A percentile compares a stretch with the other conserved stretches of the same genome.
phyloP scores from a whole-genome alignment of 2,113 vertebrate genomes.

The Lagopus leucura region DNA sequence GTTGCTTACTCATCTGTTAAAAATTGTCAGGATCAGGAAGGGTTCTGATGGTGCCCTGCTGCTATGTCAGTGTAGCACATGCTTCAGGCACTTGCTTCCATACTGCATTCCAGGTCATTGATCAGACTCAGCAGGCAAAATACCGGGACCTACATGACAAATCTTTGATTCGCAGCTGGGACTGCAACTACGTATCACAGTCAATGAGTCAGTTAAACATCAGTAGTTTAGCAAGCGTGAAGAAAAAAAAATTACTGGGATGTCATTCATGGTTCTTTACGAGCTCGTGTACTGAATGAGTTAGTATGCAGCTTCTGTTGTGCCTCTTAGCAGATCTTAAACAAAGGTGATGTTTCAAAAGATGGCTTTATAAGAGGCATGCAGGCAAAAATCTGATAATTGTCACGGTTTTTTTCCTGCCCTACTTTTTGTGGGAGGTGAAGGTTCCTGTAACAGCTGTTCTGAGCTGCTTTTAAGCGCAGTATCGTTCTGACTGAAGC shows the following conservation, averaged over 20 bases:
- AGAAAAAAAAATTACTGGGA: conserved; percentile 72
- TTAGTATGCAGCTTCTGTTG: background rate
- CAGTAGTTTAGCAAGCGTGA: conserved; percentile 83
- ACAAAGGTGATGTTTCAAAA: background rate
- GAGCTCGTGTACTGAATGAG: conserved; percentile 57
- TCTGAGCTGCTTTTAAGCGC: background rate
- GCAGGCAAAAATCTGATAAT: background rate
- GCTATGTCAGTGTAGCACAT: conserved; percentile 85
- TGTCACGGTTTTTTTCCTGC: background rate
- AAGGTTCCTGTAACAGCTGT: background rate
- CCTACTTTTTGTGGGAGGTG: conserved; percentile 17
- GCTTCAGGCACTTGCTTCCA: conserved; percentile 83
- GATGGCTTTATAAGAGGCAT: background rate
- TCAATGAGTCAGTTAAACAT: conserved; percentile 89
- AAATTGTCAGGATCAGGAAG: conserved; percentile 80
- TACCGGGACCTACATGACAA: conserved; percentile 79
- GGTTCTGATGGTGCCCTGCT: conserved; percentile 87
- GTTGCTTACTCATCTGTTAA: conserved; percentile 90
- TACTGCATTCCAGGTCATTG: conserved; percentile 88
- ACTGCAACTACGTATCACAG: conserved; percentile 83
- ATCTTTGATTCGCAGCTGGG: conserved; percentile 89
- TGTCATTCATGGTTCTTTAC: conserved; percentile 84
- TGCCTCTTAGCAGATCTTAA: background rate
- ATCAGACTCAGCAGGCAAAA: conserved; percentile 78
- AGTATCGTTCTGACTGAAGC: background rate